Evolutionary conservation across 2,797 vertebrate genomes (phyloP).

Genomic region (Thamnophis elegans): DNA sequence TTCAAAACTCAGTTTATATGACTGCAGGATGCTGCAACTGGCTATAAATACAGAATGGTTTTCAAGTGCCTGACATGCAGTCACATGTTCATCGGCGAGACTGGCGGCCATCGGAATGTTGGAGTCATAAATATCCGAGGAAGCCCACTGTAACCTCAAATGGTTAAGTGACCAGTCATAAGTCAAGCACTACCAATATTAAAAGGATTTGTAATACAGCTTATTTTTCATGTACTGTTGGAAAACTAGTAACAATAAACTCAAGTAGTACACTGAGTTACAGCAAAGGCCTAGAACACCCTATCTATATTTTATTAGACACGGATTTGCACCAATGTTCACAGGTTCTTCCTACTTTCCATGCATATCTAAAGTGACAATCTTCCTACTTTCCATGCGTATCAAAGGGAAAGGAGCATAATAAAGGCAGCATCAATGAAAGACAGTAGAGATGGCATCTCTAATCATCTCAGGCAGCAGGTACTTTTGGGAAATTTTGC

Average conservation of each 20-base stretch:
- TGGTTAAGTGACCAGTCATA: not conserved
- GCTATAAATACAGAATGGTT: not conserved
- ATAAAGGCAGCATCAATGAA: not conserved
- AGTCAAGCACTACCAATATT: not conserved
- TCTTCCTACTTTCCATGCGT: not conserved
- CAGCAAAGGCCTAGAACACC: not conserved
- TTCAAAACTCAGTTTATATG: not conserved
- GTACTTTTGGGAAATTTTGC: not conserved
- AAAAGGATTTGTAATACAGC: not conserved
- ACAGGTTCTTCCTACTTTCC: not conserved
- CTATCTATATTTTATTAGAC: not conserved
- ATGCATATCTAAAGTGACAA: not conserved
- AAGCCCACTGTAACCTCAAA: not conserved
- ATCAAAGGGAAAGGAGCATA: not conserved
- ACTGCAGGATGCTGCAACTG: not conserved
- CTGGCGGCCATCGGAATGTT: not conserved
- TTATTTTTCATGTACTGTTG: not conserved
- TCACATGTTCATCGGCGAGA: not conserved
- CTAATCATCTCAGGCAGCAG: not conserved
- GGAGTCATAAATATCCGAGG: not conserved
- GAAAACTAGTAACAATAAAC: not conserved
- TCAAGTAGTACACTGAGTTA: not conserved
- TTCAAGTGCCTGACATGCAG: not conserved
- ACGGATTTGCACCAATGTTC: not conserved
- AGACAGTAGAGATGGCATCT: not conserved